phyloP scores from a whole-genome alignment of 2,797 vertebrate genomes.

The Capromys pilorides region DNA sequence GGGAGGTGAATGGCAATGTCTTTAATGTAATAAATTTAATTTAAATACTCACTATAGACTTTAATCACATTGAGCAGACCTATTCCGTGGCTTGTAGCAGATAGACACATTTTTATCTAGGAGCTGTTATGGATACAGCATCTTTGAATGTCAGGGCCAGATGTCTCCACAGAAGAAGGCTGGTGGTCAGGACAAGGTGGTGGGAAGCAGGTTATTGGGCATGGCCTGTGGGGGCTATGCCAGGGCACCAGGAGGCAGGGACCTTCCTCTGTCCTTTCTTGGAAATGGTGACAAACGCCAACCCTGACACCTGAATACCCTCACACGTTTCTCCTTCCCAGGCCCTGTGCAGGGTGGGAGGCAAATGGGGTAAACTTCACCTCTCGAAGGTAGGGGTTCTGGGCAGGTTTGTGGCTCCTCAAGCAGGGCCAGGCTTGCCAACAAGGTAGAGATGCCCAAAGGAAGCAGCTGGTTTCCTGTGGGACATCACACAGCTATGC shows the following conservation, averaged over 20 bases:
- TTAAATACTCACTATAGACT: background rate
- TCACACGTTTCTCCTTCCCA: background rate
- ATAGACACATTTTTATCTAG: conserved; percentile 77
- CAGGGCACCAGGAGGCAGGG: conserved; percentile 49
- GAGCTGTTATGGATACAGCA: conserved; percentile 77
- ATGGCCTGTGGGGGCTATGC: conserved; percentile 74
- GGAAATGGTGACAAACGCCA: background rate
- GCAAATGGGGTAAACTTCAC: fast-evolving
- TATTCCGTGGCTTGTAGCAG: conserved; percentile 75
- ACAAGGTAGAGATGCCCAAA: fast-evolving
- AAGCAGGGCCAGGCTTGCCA: fast-evolving
- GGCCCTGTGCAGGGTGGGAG: background rate
- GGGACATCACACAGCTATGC: fast-evolving
- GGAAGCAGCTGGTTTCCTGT: background rate
- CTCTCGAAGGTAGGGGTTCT: background rate
- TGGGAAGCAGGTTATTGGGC: conserved; percentile 74
- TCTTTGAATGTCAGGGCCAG: conserved; percentile 78
- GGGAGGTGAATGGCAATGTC: background rate
- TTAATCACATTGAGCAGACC: background rate
- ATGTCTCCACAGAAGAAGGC: conserved; percentile 79
- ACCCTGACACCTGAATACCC: background rate
- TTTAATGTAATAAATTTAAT: background rate
- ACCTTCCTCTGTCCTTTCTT: background rate
- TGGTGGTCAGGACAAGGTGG: conserved; percentile 65
- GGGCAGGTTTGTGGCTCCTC: fast-evolving